Base-by-base conservation (phyloP, 2,888 invertebrate genomes). In the Himalopsyche anomala region DNA sequence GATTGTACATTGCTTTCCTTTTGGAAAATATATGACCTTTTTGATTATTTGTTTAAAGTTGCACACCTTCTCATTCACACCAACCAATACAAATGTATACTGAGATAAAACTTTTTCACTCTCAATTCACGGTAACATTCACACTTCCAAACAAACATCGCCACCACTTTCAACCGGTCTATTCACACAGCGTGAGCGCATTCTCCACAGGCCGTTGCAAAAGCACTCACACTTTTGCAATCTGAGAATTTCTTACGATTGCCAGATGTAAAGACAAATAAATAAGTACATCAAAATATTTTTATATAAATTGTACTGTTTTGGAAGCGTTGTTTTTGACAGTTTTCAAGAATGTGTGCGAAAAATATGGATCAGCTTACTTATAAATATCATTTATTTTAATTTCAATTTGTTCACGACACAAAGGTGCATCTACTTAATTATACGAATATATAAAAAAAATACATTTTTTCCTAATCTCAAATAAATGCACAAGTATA, bases 161-260 rank as follows among this genome's bases (percentile, higher is more conserved):
- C 38, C 36, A 74, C n/a, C 19, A 74, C 74, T 74, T 38, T 74
- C 74, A 74, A 36, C 74, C 4, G 15, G 74, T 74, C 74, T 74
- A 74, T 74, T 74, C 74, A 74, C 74, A 74, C 36, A 74, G 51
- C 74, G 36, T 36, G 36, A 74, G 74, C 74, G 74, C 74, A 74
- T 74, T 74, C 74, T 74, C 38, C 74, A 74, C 38, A 74, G 74
- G 74, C 74, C 38, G 74, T 74, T 74, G 74, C 74, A 74, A 74
- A 74, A 74, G 74, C 38, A 74, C 74, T 36, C 28, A 74, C 74
- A 74, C 74, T 74, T 36, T 74, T 36, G 74, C 74, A 74, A 74
- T 74, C 74, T 4, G 36, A 74, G 36, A 74, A 12, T 74, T 74
- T 74, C 74, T 38, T 38, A 12, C 15, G 74, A 74, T 74, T 74